Conservation (phyloP, 2,888 invertebrate genomes). For the Drosophila glabriapex region DNA sequence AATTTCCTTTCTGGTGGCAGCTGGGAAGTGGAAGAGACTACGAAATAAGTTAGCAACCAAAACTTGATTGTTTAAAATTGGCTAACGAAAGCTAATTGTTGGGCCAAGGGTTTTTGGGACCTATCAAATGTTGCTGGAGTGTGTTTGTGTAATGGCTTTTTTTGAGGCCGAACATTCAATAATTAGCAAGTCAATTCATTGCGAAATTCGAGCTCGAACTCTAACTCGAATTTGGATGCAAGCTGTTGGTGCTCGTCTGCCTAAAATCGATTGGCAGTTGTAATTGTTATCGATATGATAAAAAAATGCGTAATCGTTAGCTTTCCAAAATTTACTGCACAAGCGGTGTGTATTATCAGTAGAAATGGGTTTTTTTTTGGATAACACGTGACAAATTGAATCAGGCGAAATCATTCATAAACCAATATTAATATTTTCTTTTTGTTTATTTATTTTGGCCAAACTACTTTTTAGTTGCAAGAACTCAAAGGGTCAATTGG, state of each 20-base stretch:
- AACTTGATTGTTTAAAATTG: conserved; percentile 28
- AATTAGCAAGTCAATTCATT: background rate
- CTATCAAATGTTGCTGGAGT: background rate
- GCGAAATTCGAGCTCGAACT: background rate
- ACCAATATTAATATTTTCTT: background rate
- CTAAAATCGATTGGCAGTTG: background rate
- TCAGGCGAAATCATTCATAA: conserved; percentile 2
- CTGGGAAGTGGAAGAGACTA: conserved; percentile 28
- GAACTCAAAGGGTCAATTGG: conserved; percentile 3
- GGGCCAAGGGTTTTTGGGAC: background rate
- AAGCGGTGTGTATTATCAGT: background rate
- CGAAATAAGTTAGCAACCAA: conserved; percentile 29
- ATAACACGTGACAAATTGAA: conserved; percentile 10
- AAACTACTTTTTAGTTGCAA: background rate
- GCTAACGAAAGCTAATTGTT: conserved; percentile 6
- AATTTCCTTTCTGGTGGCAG: conserved; percentile 36
- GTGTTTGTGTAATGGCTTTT: background rate
- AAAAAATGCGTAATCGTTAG: background rate
- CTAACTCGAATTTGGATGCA: background rate
- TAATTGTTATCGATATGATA: background rate
- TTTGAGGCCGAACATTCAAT: background rate
- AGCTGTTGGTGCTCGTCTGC: background rate
- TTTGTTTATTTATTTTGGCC: background rate
- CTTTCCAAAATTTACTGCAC: background rate
- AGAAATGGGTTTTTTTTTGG: conserved; percentile 15